Evolutionary conservation across 1,140 invertebrate genomes (phyloP).

Genomic region (Drosophila fuyamai): DNA sequence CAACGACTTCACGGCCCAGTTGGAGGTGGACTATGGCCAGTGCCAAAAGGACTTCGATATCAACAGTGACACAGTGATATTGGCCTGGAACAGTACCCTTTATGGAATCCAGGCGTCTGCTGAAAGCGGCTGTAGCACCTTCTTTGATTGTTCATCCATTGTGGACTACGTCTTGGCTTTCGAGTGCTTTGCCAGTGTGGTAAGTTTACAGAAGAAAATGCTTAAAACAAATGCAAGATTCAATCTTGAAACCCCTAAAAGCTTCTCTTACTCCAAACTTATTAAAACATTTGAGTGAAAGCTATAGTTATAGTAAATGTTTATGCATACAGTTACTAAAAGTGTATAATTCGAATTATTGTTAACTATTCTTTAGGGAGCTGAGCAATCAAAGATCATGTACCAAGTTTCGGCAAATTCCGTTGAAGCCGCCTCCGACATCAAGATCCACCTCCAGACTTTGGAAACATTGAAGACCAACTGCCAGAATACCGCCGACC

Average conservation of each 20-base stretch:
- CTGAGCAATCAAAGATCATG: constrained; percentile 49
- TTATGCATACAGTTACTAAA: no score
- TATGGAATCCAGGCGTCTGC: constrained; percentile 1
- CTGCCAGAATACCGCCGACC: constrained; percentile 51
- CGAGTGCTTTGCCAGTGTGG: constrained; percentile 50
- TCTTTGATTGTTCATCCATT: constrained; percentile 35
- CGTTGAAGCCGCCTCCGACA: constrained; percentile 2
- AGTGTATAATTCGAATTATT: no score
- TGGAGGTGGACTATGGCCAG: constrained; percentile 12
- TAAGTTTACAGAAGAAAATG: constrained; percentile 12
- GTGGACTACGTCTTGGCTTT: constrained; percentile 42
- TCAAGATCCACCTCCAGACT: constrained; percentile 18
- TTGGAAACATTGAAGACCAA: constrained; percentile 7
- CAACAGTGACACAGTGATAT: background rate
- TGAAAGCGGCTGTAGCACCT: constrained; percentile 4
- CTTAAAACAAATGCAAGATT: no score
- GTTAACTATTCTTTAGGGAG: constrained; percentile 19
- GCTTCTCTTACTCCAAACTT: no score
- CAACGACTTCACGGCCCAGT: constrained; percentile 15
- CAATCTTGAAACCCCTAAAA: no score
- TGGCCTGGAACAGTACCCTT: constrained; percentile 22
- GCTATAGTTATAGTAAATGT: no score
- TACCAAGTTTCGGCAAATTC: constrained; percentile 48
- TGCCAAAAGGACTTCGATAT: background rate
- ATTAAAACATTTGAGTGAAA: no score